phyloP scores from a whole-genome alignment of 2,113 vertebrate species.

The Pygathrix nemaeus region DNA sequence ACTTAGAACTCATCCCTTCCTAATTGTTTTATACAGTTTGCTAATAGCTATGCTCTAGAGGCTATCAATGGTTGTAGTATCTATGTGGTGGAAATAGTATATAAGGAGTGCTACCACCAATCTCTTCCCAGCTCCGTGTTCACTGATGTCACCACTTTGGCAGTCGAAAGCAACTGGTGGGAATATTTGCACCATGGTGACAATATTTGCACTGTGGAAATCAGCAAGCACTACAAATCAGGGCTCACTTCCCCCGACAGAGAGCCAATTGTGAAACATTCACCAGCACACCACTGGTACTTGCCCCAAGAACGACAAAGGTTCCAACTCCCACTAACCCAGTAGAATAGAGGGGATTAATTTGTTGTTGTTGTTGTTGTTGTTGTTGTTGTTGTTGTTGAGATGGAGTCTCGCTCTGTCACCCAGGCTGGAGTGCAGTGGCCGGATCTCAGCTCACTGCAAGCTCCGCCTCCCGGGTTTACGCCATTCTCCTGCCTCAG shows the following conservation, averaged over 20 bases:
- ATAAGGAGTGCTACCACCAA: fast-evolving
- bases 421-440: too few relatives aligned
- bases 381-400: too few relatives aligned
- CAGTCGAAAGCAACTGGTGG: not conserved
- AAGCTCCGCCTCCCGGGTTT: too few relatives aligned
- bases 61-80: not conserved
- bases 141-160: not conserved
- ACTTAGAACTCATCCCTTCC: not conserved
- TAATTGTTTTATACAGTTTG: not conserved
- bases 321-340: not conserved
- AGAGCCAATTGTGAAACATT: not conserved
- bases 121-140: not conserved
- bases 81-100: too few relatives aligned
- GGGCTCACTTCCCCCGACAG: too few relatives aligned
- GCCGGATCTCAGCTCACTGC: too few relatives aligned
- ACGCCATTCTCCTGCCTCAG: too few relatives aligned
- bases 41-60: not conserved
- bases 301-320: not conserved
- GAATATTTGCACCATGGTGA: not conserved
- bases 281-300: not conserved
- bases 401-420: too few relatives aligned
- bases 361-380: too few relatives aligned
- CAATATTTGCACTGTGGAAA: not conserved
- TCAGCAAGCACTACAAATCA: not conserved
- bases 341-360: not conserved